Evolutionary conservation across 2,113 vertebrate genomes (phyloP).

Genomic region (Grallaria varia): DNA sequence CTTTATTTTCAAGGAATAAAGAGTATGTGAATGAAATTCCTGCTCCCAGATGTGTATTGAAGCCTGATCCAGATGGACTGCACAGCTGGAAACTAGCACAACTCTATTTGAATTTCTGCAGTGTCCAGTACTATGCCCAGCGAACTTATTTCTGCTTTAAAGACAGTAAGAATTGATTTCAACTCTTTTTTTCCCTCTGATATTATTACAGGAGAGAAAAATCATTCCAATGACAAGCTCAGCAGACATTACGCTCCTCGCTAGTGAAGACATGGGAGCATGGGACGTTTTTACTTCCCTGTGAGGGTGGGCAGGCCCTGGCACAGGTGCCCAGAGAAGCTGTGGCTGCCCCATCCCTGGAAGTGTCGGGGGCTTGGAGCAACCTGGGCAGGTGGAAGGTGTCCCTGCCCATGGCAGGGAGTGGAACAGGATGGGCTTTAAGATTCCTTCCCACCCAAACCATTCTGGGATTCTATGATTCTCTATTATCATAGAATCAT

Average conservation of each 20-base stretch:
- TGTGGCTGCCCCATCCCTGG: neutral
- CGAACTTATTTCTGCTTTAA: neutral
- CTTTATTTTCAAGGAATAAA: neutral
- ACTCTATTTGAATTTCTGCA: neutral
- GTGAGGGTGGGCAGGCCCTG: neutral
- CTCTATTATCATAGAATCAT: no score
- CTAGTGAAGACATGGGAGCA: neutral
- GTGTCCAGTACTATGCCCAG: neutral
- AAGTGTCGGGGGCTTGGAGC: neutral
- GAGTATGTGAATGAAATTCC: neutral
- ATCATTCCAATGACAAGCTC: neutral
- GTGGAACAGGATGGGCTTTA: rapidly evolving
- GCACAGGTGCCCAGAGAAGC: neutral
- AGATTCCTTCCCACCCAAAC: neutral
- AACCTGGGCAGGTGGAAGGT: neutral
- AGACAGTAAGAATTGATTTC: neutral
- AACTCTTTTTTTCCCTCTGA: neutral
- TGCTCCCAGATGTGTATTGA: neutral
- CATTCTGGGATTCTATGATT: neutral
- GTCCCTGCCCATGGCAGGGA: neutral
- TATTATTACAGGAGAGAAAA: neutral
- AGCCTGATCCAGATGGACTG: neutral
- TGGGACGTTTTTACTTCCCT: neutral
- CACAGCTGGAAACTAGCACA: neutral
- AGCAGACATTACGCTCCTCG: neutral